Evolutionary conservation across 2,797 vertebrate species (phyloP).

Genomic region (Protosalanx chinensis): DNA sequence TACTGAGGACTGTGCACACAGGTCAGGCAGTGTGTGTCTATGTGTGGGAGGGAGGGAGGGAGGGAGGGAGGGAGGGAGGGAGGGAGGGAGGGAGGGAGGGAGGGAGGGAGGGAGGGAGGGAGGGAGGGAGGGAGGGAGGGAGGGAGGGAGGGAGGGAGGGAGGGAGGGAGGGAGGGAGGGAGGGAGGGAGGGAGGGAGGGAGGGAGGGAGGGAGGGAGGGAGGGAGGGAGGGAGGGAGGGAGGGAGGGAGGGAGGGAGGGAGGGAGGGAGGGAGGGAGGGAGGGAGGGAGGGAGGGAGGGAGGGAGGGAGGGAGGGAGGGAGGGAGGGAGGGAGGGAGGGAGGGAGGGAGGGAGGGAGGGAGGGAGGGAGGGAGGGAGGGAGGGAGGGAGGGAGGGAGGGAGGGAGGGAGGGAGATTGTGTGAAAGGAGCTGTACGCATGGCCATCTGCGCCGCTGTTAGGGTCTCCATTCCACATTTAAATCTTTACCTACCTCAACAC

Average conservation of each 20-base stretch:
- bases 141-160: too few relatives aligned
- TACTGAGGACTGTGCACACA: not conserved
- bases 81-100: not conserved
- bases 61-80: not conserved
- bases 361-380: not conserved
- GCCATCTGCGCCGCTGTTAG: too few relatives aligned
- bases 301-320: not conserved
- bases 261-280: not conserved
- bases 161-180: not conserved
- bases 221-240: not conserved
- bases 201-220: not conserved
- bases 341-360: not conserved
- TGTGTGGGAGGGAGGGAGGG: not conserved
- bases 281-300: not conserved
- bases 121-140: not conserved
- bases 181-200: not conserved
- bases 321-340: too few relatives aligned
- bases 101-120: not conserved
- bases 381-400: not conserved
- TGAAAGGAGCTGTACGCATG: too few relatives aligned
- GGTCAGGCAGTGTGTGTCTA: not conserved
- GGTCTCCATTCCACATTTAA: too few relatives aligned
- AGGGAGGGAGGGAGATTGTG: too few relatives aligned
- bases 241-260: not conserved
- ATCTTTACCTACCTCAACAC: too few relatives aligned